Evolutionary conservation across 2,888 invertebrate species (phyloP), one percentile per base, ranked within the genome.

Genomic region (Tupiocoris notatus): DNA sequence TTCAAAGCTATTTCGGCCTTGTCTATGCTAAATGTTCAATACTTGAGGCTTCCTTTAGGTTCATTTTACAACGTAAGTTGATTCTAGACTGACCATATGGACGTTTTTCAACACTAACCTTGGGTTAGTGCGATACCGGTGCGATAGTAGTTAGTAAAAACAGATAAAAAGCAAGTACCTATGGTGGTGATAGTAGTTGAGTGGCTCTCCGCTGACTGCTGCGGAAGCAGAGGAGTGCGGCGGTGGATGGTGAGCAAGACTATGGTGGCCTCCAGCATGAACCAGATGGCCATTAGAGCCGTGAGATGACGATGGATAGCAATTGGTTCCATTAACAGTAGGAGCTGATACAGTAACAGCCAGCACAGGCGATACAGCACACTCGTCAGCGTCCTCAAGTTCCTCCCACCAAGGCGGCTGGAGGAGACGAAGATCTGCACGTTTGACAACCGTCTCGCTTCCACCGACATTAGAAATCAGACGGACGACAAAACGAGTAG

Each of bases 351-450:
- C 62, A 25, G 39, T 39, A 18, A 23, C 62, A 12, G 18, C 25
- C 54, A 17, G 61, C 22, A 64, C 23, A 21, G 23, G 24, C 23
- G 39, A 39, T 39, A 12, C 39, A 12, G 39, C 12, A 39, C 39
- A 39, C 0, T 74, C 77, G 9, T 79, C 79, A 20, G 23, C 75
- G 71, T 78, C 79, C 39, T 79, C 77, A 18, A 98, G 84, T 85
- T 98, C 98, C 82, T 98, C 98, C 86, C 92, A 94, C 98, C 98
- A 98, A 0, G 98, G 98, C 17, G 97, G 96, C 83, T 92, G 89
- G 80, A 97, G 86, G 23, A 98, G 88, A 22, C 98, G 89, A 77
- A 98, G 86, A 84, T 96, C 95, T 2, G 97, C 95, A 56, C 98
- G 88, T 82, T 94, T 92, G 79, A 96, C 94, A 82, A 91, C 89